phyloP scores from a whole-genome alignment of 2,113 vertebrate species.

The Marmota monax region DNA sequence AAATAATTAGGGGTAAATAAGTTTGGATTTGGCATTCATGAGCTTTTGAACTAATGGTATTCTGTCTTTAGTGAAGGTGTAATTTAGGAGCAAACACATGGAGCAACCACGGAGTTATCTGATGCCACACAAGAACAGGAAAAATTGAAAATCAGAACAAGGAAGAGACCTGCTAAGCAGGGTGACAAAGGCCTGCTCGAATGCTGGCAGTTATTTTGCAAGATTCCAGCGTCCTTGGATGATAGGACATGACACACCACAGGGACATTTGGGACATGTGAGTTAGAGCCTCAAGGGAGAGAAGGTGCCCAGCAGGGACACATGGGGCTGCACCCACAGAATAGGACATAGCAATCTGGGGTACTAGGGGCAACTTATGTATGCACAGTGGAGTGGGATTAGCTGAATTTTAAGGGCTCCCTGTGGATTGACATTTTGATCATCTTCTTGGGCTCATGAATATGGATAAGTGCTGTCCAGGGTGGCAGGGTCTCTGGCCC shows the following conservation, averaged over 20 bases:
- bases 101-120: no score
- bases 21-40: no score
- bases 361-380: no score
- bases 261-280: background rate
- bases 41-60: no score
- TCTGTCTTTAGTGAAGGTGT: no score
- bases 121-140: background rate
- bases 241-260: accelerated
- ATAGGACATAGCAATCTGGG: background rate
- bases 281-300: background rate
- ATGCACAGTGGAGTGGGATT: accelerated
- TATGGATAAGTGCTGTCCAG: background rate
- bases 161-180: no score
- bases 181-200: background rate
- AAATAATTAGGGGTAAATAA: no score
- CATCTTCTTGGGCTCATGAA: background rate
- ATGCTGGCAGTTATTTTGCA: no score
- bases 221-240: background rate
- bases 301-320: no score
- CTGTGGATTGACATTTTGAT: background rate
- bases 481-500: background rate
- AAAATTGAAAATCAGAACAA: background rate
- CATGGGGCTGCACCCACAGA: accelerated
- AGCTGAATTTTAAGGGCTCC: background rate
- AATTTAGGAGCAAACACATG: no score